Percentiles rank a stretch among this genome's conserved stretches.
phyloP scores from a whole-genome alignment of 2,888 invertebrate species.

The Acleris laterana region DNA sequence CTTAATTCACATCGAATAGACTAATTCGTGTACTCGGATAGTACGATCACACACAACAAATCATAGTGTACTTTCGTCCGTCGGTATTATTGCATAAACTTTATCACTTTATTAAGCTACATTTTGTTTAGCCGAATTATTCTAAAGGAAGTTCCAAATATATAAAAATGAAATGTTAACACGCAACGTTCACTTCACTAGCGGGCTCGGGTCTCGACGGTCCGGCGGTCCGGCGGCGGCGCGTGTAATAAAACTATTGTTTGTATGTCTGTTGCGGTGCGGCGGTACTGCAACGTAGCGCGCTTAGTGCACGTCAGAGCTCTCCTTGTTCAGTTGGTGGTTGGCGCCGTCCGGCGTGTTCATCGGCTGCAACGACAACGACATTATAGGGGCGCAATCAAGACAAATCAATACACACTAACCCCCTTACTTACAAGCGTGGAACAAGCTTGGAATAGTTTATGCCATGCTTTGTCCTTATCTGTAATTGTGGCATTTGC shows the following conservation, averaged over 20 bases:
- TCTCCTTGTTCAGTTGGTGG: conserved; percentile 91
- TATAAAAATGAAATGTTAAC: conserved; percentile 37
- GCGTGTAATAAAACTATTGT: conserved; percentile 73
- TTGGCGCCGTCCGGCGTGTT: conserved; percentile 93
- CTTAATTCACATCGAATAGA: conserved; percentile 39
- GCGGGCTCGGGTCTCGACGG: conserved; percentile 26
- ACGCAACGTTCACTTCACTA: conserved; percentile 37
- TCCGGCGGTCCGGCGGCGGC: neutral
- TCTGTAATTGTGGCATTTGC: too few relatives aligned
- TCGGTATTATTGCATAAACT: conserved; percentile 36
- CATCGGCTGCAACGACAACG: conserved; percentile 86
- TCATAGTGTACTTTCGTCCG: conserved; percentile 37
- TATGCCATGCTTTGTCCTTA: too few relatives aligned
- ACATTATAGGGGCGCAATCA: neutral
- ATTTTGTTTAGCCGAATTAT: conserved; percentile 36
- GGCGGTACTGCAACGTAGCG: conserved; percentile 71
- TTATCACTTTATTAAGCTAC: conserved; percentile 38
- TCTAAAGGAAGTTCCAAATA: conserved; percentile 38
- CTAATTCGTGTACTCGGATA: conserved; percentile 33
- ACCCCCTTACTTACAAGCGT: too few relatives aligned
- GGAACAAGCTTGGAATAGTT: too few relatives aligned
- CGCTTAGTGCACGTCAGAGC: conserved; percentile 91
- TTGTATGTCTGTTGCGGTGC: conserved; percentile 57
- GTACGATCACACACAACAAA: conserved; percentile 47
- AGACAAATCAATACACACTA: too few relatives aligned